A percentile compares a stretch with the other conserved stretches of the same genome.
phyloP scores from a whole-genome alignment of 2,113 vertebrate species.

The Aix galericulata region DNA sequence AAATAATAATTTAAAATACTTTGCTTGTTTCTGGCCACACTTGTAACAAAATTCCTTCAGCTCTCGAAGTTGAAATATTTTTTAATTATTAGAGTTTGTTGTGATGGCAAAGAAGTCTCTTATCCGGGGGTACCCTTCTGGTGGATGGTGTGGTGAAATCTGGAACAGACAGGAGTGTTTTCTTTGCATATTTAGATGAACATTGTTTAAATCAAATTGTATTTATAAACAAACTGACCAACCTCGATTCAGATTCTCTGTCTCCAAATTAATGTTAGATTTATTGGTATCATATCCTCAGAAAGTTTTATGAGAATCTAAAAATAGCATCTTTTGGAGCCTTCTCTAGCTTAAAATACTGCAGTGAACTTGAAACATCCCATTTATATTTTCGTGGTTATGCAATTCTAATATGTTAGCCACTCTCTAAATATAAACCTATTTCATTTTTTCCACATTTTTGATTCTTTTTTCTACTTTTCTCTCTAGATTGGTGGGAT shows the following conservation, averaged over 20 bases:
- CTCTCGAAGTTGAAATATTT: background rate
- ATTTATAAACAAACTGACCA: background rate
- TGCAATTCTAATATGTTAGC: background rate
- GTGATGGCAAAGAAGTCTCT: background rate
- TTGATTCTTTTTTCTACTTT: conserved; percentile 22
- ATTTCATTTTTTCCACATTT: background rate
- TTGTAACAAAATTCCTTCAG: background rate
- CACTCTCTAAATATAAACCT: background rate
- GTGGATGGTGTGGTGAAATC: background rate
- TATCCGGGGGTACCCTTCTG: too few species aligned
- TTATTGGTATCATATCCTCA: background rate
- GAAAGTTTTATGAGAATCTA: background rate
- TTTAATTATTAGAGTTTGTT: background rate
- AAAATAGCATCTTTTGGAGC: background rate
- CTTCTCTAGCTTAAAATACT: background rate
- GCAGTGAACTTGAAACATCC: background rate
- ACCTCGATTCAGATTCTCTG: background rate
- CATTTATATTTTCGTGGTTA: background rate
- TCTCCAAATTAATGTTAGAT: background rate
- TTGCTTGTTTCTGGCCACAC: background rate
- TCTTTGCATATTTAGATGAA: background rate
- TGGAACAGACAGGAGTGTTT: background rate
- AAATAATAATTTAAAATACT: too few species aligned
- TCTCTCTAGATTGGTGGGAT: conserved; percentile 91
- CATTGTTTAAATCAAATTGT: background rate